These are phyloP conservation scores for Drosophila buzzatii DNA, from an alignment of 2,888 invertebrate species.

Conservation along the genomic window DNA sequence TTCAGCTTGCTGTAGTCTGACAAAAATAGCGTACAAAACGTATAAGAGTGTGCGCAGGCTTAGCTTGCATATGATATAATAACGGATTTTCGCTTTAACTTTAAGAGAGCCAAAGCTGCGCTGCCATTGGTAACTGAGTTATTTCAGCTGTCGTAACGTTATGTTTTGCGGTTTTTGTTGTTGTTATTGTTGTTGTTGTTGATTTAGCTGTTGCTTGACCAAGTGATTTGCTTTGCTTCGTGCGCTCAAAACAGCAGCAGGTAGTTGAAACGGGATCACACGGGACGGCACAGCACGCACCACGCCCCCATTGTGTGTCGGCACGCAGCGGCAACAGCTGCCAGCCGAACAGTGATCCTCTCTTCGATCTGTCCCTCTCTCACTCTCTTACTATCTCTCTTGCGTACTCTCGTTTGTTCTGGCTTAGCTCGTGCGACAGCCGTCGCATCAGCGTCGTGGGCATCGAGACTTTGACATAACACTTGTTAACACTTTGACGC, in stretches of 20 bases:
- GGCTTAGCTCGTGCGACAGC: constrained; percentile 59
- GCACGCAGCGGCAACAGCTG: constrained; percentile 36
- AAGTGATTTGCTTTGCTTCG: constrained; percentile 74
- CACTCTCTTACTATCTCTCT: not conserved
- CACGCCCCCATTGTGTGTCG: constrained; percentile 52
- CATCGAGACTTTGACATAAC: constrained; percentile 62
- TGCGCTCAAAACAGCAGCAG: constrained; percentile 39
- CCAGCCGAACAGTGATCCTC: constrained; percentile 1
- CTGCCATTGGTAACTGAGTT: not conserved
- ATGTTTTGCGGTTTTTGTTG: constrained; percentile 19
- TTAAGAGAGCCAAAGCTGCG: not conserved
- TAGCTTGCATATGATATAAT: not conserved
- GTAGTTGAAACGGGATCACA: constrained; percentile 33
- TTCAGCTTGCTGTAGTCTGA: not conserved
- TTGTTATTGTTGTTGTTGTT: not conserved
- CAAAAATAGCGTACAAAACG: not conserved
- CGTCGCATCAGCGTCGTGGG: constrained; percentile 13
- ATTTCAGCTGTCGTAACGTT: constrained; percentile 8
- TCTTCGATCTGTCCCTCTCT: not conserved
- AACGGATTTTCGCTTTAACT: not conserved
- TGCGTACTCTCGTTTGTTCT: not conserved
- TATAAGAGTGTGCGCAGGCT: not conserved
- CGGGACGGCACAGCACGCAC: constrained; percentile 15
- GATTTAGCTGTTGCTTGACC: constrained; percentile 63
- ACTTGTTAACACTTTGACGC: constrained; percentile 83